Evolutionary conservation across 2,797 vertebrate species (phyloP).

Genomic region (Lycodopsis pacificus): DNA sequence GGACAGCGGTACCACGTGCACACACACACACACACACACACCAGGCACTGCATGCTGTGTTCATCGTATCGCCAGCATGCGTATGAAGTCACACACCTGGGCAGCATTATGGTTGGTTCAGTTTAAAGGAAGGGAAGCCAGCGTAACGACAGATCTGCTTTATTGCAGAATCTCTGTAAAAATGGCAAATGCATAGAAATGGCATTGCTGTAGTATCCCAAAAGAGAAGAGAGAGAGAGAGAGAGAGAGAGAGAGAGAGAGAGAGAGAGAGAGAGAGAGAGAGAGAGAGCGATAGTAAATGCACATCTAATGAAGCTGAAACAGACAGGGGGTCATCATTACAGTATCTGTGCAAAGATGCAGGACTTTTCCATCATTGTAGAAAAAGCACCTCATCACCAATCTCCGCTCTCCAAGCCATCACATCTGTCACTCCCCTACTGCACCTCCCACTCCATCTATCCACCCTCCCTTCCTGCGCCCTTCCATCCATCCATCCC

Average conservation of each 20-base stretch:
- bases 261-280: too few species aligned
- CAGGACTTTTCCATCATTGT: slow-evolving; percentile 27
- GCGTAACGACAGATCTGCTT: background rate
- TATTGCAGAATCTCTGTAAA: background rate
- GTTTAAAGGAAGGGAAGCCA: background rate
- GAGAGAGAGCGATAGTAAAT: background rate
- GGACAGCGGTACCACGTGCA: too few species aligned
- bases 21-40: too few species aligned
- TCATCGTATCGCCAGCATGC: too few species aligned
- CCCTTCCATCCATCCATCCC: slow-evolving; percentile 30
- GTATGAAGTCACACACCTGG: too few species aligned
- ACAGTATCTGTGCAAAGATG: slow-evolving; percentile 13
- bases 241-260: too few species aligned
- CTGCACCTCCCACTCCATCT: slow-evolving; percentile 43
- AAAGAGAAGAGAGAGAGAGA: background rate
- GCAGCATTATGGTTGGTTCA: background rate
- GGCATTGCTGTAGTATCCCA: background rate
- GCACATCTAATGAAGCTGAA: background rate
- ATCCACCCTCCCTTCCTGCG: slow-evolving; percentile 17
- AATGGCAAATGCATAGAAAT: background rate
- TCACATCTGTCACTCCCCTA: slow-evolving; percentile 68
- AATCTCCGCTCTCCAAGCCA: slow-evolving; percentile 57
- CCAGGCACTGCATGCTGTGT: too few species aligned
- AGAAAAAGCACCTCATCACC: slow-evolving; percentile 40
- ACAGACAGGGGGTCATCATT: background rate